Percentiles rank a stretch among this genome's conserved stretches.
These are phyloP conservation scores for Papilio gigon DNA, from an alignment of 2,888 invertebrate species.

Conservation along the genomic window DNA sequence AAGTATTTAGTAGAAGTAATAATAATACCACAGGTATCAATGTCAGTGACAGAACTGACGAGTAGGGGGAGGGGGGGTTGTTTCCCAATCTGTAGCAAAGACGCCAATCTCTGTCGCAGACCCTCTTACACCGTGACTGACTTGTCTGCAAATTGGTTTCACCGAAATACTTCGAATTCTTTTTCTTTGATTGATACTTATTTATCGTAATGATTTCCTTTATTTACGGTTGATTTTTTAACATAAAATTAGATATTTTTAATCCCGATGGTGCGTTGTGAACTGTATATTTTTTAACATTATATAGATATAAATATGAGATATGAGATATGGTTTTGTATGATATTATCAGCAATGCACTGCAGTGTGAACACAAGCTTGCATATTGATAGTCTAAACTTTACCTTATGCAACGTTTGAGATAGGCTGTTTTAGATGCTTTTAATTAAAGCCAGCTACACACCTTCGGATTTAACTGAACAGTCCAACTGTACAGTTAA, in stretches of 20 bases:
- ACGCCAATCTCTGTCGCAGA: conserved; percentile 32
- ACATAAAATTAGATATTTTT: background rate
- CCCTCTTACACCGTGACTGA: conserved; percentile 4
- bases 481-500: too few relatives aligned
- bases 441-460: too few relatives aligned
- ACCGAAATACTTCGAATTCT: background rate
- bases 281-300: too few relatives aligned
- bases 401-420: too few relatives aligned
- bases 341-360: too few relatives aligned
- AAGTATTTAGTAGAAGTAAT: background rate
- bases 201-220: background rate
- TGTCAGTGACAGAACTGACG: background rate
- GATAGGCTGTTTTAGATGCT: too few relatives aligned
- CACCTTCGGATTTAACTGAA: too few relatives aligned
- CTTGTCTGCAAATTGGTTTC: conserved; percentile 32
- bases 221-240: background rate
- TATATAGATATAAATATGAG: too few relatives aligned
- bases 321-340: too few relatives aligned
- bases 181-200: background rate
- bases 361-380: too few relatives aligned
- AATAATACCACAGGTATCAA: conserved; percentile 2
- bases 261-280: too few relatives aligned
- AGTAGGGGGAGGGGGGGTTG: background rate
- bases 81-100: background rate
- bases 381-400: too few relatives aligned